These are phyloP conservation scores for Dasysyrphus tricinctus DNA, from an alignment of 2,888 invertebrate genomes.

Conservation along the genomic window DNA sequence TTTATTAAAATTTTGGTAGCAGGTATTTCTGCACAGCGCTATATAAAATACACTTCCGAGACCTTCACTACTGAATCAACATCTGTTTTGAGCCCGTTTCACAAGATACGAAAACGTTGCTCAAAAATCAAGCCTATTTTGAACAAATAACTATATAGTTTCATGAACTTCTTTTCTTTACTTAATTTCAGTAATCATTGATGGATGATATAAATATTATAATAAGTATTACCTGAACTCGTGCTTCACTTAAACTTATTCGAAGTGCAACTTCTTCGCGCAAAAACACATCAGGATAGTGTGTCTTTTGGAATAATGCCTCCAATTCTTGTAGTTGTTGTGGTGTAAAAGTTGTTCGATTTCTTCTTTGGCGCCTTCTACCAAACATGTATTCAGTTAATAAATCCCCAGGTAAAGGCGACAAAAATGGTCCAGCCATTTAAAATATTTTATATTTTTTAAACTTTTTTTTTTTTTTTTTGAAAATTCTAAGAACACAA, in stretches of 20 bases:
- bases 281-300: conserved; percentile 93
- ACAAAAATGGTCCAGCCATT: conserved; percentile 94
- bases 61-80: no score
- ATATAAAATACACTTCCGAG: no score
- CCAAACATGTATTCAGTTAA: conserved; percentile 97
- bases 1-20: no score
- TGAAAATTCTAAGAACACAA: conserved; percentile 9
- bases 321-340: conserved; percentile 96
- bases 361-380: conserved; percentile 92
- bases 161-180: no score
- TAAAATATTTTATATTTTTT: conserved; percentile 21
- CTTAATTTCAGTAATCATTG: no score
- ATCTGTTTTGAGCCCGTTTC: no score
- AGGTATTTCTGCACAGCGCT: no score
- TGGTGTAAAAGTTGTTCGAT: conserved; percentile 96
- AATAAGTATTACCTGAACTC: conserved; percentile 87
- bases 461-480: conserved; percentile 24
- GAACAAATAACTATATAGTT: no score
- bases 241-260: conserved; percentile 95
- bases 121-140: no score
- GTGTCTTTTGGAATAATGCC: conserved; percentile 96
- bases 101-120: no score
- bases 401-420: conserved; percentile 93
- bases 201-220: no score
- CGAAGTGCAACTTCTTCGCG: conserved; percentile 96